phyloP scores from a whole-genome alignment of 1,140 invertebrate genomes.

The Batillaria attramentaria region DNA sequence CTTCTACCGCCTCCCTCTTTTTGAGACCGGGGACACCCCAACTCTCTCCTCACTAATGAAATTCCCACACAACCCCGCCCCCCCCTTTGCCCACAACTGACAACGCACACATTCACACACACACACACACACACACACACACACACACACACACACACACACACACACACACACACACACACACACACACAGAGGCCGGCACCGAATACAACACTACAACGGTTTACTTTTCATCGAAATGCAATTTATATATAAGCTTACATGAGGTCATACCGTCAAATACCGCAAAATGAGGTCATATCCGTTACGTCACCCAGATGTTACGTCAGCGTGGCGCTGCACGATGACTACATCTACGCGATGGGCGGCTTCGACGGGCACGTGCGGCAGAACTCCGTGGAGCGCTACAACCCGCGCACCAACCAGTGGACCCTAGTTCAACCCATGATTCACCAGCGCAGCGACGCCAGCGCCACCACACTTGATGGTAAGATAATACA shows the following conservation, averaged over 20 bases:
- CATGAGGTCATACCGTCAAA: neutral
- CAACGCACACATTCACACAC: neutral
- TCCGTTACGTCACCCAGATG: slow-evolving; percentile 46
- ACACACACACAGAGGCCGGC: neutral
- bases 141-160: slow-evolving; percentile 21
- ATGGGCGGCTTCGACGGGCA: slow-evolving; percentile 77
- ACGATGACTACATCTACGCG: slow-evolving; percentile 85
- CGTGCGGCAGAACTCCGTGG: slow-evolving; percentile 72
- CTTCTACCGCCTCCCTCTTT: too few species aligned
- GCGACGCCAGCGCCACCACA: slow-evolving; percentile 82
- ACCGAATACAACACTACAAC: neutral
- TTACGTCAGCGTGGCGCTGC: slow-evolving; percentile 78
- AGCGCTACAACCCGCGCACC: slow-evolving; percentile 68
- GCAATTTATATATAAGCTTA: neutral
- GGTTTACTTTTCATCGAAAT: neutral
- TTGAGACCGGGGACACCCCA: too few species aligned
- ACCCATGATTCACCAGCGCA: slow-evolving; percentile 76
- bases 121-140: slow-evolving; percentile 27
- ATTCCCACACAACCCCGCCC: too few species aligned
- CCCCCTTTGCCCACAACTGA: too few species aligned
- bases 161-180: slow-evolving; percentile 27
- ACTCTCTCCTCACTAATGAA: too few species aligned
- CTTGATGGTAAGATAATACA: slow-evolving; percentile 74
- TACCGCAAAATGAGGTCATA: too few species aligned
- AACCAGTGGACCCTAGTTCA: slow-evolving; percentile 73